Evolutionary conservation across 2,113 vertebrate species (phyloP).

Genomic region (Marcusenius ussheri): DNA sequence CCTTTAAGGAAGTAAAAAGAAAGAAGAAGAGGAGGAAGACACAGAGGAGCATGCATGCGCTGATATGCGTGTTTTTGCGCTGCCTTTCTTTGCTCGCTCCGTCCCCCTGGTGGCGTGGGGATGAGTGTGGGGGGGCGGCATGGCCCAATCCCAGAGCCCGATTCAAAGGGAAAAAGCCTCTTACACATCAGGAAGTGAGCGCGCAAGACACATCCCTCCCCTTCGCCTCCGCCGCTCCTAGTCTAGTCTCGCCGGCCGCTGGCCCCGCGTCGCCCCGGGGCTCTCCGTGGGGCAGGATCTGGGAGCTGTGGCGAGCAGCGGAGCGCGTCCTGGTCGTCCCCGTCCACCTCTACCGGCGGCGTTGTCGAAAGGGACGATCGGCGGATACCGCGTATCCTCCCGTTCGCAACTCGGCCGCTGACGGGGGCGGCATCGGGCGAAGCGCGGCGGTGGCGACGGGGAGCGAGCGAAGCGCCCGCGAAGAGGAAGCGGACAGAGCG

Average conservation of each 20-base stretch:
- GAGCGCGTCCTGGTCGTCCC: constrained; percentile 58
- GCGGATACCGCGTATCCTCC: constrained; percentile 36
- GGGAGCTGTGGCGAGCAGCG: constrained; percentile 63
- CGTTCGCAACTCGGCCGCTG: constrained; percentile 29
- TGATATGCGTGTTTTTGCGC: constrained; percentile 61
- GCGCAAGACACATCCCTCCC: constrained; percentile 46
- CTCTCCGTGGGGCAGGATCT: constrained; percentile 52
- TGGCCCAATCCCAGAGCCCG: constrained; percentile 66
- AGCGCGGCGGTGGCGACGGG: constrained; percentile 22
- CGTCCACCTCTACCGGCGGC: constrained; percentile 45
- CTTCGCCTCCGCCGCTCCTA: constrained; percentile 39
- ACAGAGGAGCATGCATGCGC: constrained; percentile 47
- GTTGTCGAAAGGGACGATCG: constrained; percentile 42
- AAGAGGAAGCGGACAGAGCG: constrained; percentile 23
- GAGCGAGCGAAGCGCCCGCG: not conserved
- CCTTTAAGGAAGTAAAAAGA: constrained; percentile 8
- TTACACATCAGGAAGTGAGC: constrained; percentile 66
- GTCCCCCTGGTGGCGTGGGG: constrained; percentile 62
- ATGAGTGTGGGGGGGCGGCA: constrained; percentile 47
- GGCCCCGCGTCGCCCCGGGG: constrained; percentile 49
- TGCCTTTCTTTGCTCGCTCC: constrained; percentile 60
- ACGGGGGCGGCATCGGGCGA: constrained; percentile 34
- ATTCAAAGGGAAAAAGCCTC: constrained; percentile 60
- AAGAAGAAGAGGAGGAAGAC: not conserved
- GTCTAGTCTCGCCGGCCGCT: constrained; percentile 55